These are phyloP conservation scores for Esperia sulphurella DNA, from an alignment of 2,888 invertebrate genomes.

Conservation along the genomic window DNA sequence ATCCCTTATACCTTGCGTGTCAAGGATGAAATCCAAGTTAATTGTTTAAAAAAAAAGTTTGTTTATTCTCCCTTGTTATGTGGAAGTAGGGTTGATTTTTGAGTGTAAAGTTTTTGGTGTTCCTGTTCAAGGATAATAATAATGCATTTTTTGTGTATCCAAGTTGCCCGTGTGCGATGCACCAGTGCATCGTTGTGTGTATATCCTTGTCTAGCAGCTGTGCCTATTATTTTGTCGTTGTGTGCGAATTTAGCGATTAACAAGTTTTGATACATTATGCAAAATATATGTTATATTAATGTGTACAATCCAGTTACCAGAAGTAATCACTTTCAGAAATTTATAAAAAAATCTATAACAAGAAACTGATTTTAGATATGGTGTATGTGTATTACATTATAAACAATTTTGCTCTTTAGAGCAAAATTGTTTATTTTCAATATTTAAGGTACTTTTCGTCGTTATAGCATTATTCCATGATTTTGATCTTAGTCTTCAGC, in stretches of 20 bases:
- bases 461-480: too few relatives aligned
- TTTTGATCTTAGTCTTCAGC: too few relatives aligned
- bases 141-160: constrained; percentile 70
- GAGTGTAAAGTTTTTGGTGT: constrained; percentile 22
- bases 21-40: constrained; percentile 66
- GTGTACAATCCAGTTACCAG: too few relatives aligned
- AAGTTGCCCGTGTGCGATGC: constrained; percentile 70
- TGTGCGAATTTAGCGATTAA: constrained; percentile 47
- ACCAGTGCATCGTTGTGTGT: constrained; percentile 52
- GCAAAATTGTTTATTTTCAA: too few relatives aligned
- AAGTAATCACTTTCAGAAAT: not conserved
- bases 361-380: too few relatives aligned
- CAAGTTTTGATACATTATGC: constrained; percentile 40
- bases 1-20: constrained; percentile 22
- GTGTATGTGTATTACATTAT: too few relatives aligned
- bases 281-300: too few relatives aligned
- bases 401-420: too few relatives aligned
- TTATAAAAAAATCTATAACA: too few relatives aligned
- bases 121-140: constrained; percentile 70
- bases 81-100: constrained; percentile 31
- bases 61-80: constrained; percentile 15
- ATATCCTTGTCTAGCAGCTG: constrained; percentile 67
- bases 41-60: constrained; percentile 39
- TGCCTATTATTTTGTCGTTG: constrained; percentile 67
- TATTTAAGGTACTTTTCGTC: too few relatives aligned